Base-by-base conservation (phyloP, 2,113 vertebrate species). In the Stictonetta naevosa region DNA sequence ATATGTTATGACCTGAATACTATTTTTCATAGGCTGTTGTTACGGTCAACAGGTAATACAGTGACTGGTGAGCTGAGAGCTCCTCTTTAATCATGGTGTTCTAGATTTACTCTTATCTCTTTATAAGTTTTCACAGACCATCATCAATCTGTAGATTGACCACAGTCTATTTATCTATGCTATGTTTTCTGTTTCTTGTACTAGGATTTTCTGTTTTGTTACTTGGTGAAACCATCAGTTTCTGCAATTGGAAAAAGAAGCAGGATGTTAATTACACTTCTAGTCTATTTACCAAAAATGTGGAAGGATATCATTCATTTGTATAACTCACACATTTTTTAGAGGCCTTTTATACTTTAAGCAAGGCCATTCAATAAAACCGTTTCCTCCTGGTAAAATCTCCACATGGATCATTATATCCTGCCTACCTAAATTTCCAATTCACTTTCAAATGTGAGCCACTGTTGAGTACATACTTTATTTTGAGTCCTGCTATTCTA, bases 391-490 rank as follows among this genome's bases (percentile, higher is more conserved):
- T 69, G 18, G 28, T 83, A 66, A 93, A 90, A 86, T 76, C 86
- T n/a, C 28, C 63, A 38, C 42, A 44, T 36, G 33, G 16, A 48
- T 94, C 83, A 74, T 74, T 88, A 55, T 40, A 73, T 94, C 93
- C 79, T 93, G 55, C n/a, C 53, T 66, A 74, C 31, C 6, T 21
- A 63, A 83, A 85, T 68, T 92, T 88, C 63, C 28, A 90, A 80
- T 86, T 83, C 75, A 77, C 53, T 92, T 95, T 90, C 74, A 88
- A 38, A 79, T 85, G 44, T 93, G 85, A 92, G 23, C 81, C 78
- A 93, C 48, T 58, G n/a, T 18, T 86, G n/a, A 94, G 73, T 44
- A 56, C 25, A 11, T 79, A 64, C 75, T 92, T 82, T 60, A 60
- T 72, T 90, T 74, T 52, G 52, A 74, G 31, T 33, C 28, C 46